Evolutionary conservation across 2,797 vertebrate species (phyloP).

Genomic region (Tragelaphus eurycerus): DNA sequence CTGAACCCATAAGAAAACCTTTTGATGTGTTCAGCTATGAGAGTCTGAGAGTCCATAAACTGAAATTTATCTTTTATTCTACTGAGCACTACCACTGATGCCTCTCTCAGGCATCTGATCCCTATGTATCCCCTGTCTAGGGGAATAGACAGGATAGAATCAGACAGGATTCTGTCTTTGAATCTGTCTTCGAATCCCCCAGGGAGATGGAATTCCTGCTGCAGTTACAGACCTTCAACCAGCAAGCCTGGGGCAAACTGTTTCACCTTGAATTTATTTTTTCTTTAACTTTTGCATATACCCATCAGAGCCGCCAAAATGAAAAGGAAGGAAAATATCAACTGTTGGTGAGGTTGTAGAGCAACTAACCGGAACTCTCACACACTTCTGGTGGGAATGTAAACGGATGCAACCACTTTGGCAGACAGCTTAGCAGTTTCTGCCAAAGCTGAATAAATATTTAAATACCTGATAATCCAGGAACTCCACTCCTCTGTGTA

Average conservation of each 20-base stretch:
- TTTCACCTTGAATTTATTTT: not conserved
- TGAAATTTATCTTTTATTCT: not conserved
- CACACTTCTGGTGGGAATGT: not conserved
- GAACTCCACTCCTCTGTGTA: not conserved
- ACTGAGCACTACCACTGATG: not conserved
- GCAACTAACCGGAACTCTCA: not conserved
- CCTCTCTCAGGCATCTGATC: not conserved
- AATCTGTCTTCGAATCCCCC: not conserved
- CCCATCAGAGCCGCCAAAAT: not conserved
- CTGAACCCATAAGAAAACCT: not conserved
- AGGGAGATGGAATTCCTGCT: not conserved
- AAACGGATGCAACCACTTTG: not conserved
- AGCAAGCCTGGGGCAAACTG: not conserved
- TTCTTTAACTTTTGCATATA: not conserved
- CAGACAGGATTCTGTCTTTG: not conserved
- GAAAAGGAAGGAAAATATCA: not conserved
- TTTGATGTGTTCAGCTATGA: not conserved
- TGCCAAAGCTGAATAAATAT: not conserved
- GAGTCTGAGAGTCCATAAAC: not conserved
- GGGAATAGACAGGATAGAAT: no score
- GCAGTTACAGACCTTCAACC: not conserved
- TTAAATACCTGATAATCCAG: not conserved
- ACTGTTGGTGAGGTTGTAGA: not conserved
- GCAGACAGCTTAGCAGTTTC: not conserved
- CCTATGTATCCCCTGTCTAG: not conserved